Percentiles rank a stretch among this genome's conserved stretches.
These are phyloP conservation scores for Chitala chitala DNA, from an alignment of 2,113 vertebrate species.

Conservation along the genomic window DNA sequence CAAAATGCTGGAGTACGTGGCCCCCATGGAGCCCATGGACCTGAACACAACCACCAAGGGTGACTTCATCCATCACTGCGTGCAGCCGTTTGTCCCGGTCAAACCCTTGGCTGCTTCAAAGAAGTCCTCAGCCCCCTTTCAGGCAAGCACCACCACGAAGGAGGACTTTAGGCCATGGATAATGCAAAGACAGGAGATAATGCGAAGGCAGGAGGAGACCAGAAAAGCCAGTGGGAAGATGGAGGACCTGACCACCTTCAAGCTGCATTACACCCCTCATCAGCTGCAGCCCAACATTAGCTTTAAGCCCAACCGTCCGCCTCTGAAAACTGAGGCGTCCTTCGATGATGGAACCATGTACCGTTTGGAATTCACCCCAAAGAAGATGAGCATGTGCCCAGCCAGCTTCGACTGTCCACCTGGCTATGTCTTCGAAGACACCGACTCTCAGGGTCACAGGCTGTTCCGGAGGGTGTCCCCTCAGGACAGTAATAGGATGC, in stretches of 20 bases:
- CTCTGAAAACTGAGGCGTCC: slow-evolving; percentile 36
- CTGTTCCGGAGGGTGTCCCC: slow-evolving; percentile 59
- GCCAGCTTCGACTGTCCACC: slow-evolving; percentile 55
- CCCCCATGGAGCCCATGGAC: slow-evolving; percentile 63
- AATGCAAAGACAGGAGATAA: slow-evolving; percentile 40
- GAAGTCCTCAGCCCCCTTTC: slow-evolving; percentile 57
- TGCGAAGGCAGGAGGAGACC: slow-evolving; percentile 57
- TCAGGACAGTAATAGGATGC: slow-evolving; percentile 33
- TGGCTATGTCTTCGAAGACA: slow-evolving; percentile 65
- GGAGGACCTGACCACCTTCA: slow-evolving; percentile 70
- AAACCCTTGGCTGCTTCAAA: slow-evolving; percentile 48
- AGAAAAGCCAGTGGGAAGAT: slow-evolving; percentile 62
- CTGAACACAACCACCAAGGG: slow-evolving; percentile 57
- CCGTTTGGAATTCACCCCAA: slow-evolving; percentile 58
- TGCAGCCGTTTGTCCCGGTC: slow-evolving; percentile 51
- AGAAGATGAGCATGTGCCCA: slow-evolving; percentile 62
- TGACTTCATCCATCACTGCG: slow-evolving; percentile 53
- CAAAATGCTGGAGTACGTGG: slow-evolving; percentile 50
- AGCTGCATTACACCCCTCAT: slow-evolving; percentile 66
- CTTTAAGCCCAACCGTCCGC: slow-evolving; percentile 53
- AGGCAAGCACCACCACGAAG: slow-evolving; percentile 65
- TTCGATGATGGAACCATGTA: slow-evolving; percentile 67
- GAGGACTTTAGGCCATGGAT: slow-evolving; percentile 71
- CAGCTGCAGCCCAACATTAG: slow-evolving; percentile 51
- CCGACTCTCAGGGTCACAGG: slow-evolving; percentile 65